A percentile compares a stretch with the other conserved stretches of the same genome.
These are phyloP conservation scores for Orthosia incerta DNA, from an alignment of 2,888 invertebrate species.

Conservation along the genomic window DNA sequence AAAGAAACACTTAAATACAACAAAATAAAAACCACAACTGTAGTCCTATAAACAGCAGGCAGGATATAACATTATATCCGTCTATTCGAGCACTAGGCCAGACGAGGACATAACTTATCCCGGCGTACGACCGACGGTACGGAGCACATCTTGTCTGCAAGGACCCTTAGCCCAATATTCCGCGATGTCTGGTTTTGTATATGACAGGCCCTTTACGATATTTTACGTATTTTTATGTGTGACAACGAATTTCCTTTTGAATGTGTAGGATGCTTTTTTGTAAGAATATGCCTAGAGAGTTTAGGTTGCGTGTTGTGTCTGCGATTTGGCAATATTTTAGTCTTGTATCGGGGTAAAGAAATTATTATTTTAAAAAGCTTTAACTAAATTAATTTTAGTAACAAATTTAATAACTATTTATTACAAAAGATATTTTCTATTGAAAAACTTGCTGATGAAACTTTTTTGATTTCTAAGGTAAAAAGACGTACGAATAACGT, in stretches of 20 bases:
- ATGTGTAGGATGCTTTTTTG: neutral
- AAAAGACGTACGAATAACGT: too few relatives aligned
- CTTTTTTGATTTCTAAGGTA: too few relatives aligned
- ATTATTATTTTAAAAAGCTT: too few relatives aligned
- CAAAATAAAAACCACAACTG: neutral
- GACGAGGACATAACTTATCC: slow-evolving; percentile 27
- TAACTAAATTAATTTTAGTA: too few relatives aligned
- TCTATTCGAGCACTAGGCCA: slow-evolving; percentile 22
- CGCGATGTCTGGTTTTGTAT: slow-evolving; percentile 40
- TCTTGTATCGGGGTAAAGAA: neutral
- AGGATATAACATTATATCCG: slow-evolving; percentile 11
- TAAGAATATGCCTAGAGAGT: neutral
- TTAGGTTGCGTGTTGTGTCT: neutral
- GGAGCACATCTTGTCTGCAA: slow-evolving; percentile 34
- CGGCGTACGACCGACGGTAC: slow-evolving; percentile 11
- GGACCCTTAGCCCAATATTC: slow-evolving; percentile 34
- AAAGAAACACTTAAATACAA: neutral
- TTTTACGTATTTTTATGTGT: slow-evolving; percentile 50
- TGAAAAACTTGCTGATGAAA: too few relatives aligned
- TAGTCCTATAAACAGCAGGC: neutral
- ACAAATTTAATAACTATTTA: too few relatives aligned
- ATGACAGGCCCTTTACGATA: slow-evolving; percentile 46
- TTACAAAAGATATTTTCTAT: too few relatives aligned
- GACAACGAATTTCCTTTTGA: slow-evolving; percentile 34
- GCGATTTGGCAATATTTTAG: neutral